These are phyloP conservation scores for Parotocinclus haroldoi DNA, from an alignment of 2,797 vertebrate species.

Conservation along the genomic window DNA sequence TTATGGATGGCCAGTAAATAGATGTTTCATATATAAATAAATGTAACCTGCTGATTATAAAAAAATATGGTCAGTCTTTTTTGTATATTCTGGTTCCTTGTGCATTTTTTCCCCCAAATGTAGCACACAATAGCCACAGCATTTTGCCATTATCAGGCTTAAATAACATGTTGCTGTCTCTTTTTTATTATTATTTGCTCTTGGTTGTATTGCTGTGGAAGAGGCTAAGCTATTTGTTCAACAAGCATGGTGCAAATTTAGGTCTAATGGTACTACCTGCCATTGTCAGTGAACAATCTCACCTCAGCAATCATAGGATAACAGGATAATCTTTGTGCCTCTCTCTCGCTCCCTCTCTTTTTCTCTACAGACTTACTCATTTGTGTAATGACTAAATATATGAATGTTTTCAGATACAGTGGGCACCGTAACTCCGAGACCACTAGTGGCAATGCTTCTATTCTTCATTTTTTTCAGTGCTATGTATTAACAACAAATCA, in stretches of 20 bases:
- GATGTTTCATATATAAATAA: too few relatives aligned
- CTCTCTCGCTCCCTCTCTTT: background rate
- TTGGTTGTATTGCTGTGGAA: background rate
- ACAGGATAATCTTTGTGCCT: slow-evolving; percentile 1
- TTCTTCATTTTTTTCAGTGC: too few relatives aligned
- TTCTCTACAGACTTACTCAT: background rate
- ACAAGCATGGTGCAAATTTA: slow-evolving; percentile 19
- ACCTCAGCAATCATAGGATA: slow-evolving; percentile 23
- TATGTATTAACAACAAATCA: too few relatives aligned
- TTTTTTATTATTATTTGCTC: background rate
- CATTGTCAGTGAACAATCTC: slow-evolving; percentile 32
- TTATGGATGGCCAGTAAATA: too few relatives aligned
- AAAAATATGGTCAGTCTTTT: background rate
- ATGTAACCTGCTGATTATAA: too few relatives aligned
- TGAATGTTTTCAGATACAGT: too few relatives aligned
- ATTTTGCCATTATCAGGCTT: slow-evolving; percentile 1
- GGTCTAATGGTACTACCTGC: slow-evolving; percentile 28
- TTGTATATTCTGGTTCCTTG: background rate
- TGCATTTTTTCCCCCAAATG: background rate
- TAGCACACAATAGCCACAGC: background rate
- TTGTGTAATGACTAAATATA: background rate
- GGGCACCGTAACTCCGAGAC: too few relatives aligned
- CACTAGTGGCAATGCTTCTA: too few relatives aligned
- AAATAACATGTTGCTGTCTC: slow-evolving; percentile 1
- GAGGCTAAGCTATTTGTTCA: slow-evolving; percentile 24